Evolutionary conservation across 2,888 invertebrate species (phyloP).

Genomic region (Volucella zonaria): DNA sequence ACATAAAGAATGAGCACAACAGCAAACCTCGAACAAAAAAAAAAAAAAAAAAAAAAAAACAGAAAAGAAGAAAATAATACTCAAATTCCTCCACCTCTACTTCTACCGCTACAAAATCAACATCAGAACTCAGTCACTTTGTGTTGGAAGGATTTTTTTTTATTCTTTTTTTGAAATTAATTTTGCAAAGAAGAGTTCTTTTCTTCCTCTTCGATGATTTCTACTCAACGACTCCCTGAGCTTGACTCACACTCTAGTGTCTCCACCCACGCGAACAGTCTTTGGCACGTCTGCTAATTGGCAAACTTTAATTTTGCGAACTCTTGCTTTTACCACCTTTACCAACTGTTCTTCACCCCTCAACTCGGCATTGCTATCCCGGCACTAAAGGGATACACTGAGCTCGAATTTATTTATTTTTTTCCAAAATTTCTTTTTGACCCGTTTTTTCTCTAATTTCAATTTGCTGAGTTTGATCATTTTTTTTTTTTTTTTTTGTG

Average conservation of each 20-base stretch:
- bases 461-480: conserved; percentile 52
- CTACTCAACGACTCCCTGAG: background rate
- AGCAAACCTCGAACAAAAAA: too few species aligned
- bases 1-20: conserved; percentile 5
- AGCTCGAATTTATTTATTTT: conserved; percentile 12
- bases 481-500: conserved; percentile 21
- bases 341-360: background rate
- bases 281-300: conserved; percentile 66
- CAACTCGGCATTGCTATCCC: too few species aligned
- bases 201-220: background rate
- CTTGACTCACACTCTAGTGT: background rate
- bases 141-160: background rate
- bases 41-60: too few species aligned
- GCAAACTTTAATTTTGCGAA: conserved; percentile 63
- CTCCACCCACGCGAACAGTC: conserved; percentile 2
- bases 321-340: conserved; percentile 16
- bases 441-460: conserved; percentile 41
- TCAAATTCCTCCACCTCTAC: too few species aligned
- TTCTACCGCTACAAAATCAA: background rate
- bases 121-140: conserved; percentile 4
- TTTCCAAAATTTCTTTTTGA: background rate
- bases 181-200: conserved; percentile 8
- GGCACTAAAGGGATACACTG: too few species aligned
- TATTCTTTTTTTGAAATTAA: background rate
- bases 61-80: too few species aligned